Evolutionary conservation across 2,888 invertebrate species (phyloP).

Genomic region (Volucella inflata): DNA sequence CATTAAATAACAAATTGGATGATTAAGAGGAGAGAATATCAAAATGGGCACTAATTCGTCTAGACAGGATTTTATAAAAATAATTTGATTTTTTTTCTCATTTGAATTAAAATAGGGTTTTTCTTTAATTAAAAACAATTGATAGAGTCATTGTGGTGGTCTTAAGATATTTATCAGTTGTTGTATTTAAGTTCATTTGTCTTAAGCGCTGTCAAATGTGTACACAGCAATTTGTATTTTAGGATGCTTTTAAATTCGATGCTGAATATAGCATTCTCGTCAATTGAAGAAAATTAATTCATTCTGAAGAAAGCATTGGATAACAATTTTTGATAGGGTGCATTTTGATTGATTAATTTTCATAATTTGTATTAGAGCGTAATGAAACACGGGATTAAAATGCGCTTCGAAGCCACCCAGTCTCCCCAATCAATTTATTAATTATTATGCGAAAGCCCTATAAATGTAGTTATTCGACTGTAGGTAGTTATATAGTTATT

Average conservation of each 20-base stretch:
- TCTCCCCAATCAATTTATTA: no score
- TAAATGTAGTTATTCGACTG: no score
- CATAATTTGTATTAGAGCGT: no score
- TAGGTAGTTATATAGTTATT: no score
- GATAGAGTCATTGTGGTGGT: slow-evolving; percentile 4
- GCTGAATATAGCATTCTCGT: no score
- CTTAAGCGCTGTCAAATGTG: background rate
- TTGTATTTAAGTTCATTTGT: slow-evolving; percentile 2
- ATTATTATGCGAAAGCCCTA: no score
- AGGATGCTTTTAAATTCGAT: background rate
- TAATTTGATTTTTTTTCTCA: slow-evolving; percentile 11
- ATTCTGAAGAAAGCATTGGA: no score
- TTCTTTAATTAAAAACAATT: slow-evolving; percentile 9
- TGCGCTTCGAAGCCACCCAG: no score
- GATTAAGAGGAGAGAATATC: background rate
- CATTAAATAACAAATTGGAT: slow-evolving; percentile 25
- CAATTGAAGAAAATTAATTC: no score
- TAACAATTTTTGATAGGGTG: no score
- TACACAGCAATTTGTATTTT: background rate
- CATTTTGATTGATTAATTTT: no score
- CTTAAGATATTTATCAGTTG: background rate
- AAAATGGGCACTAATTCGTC: slow-evolving; percentile 20
- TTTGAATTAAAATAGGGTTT: slow-evolving; percentile 30
- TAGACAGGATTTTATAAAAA: slow-evolving; percentile 25
- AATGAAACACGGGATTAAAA: no score